phyloP scores from a whole-genome alignment of 2,888 invertebrate genomes.

The Clunio marinus region DNA sequence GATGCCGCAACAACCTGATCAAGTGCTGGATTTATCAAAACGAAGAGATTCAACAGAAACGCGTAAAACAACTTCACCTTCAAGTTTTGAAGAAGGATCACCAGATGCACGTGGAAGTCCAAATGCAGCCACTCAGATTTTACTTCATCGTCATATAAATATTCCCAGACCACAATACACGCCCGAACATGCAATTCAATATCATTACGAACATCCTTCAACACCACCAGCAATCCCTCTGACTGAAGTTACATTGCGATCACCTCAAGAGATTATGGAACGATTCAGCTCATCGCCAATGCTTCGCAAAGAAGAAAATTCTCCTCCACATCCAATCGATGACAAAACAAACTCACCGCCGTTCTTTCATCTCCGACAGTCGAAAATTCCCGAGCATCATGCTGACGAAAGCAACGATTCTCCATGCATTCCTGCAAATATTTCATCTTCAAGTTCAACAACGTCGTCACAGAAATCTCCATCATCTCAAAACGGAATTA shows the following conservation, averaged over 20 bases:
- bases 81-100: constrained; percentile 46
- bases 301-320: background rate
- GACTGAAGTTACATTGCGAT: background rate
- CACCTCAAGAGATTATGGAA: background rate
- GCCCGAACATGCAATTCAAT: constrained; percentile 31
- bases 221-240: constrained; percentile 7
- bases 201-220: constrained; percentile 24
- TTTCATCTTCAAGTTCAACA: constrained; percentile 38
- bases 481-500: constrained; percentile 41
- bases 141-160: background rate
- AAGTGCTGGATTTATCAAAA: constrained; percentile 50
- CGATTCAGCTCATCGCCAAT: constrained; percentile 6
- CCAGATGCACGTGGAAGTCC: constrained; percentile 43
- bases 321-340: constrained; percentile 14
- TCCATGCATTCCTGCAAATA: constrained; percentile 41
- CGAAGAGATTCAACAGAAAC: constrained; percentile 48
- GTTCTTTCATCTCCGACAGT: background rate
- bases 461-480: constrained; percentile 41
- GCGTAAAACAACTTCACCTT: constrained; percentile 49
- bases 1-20: constrained; percentile 40
- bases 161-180: background rate
- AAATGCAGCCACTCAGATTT: background rate
- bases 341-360: background rate
- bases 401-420: constrained; percentile 39
- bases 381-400: background rate